These are phyloP conservation scores for Chloropsis cyanopogon DNA, from an alignment of 2,113 vertebrate genomes.

Conservation along the genomic window DNA sequence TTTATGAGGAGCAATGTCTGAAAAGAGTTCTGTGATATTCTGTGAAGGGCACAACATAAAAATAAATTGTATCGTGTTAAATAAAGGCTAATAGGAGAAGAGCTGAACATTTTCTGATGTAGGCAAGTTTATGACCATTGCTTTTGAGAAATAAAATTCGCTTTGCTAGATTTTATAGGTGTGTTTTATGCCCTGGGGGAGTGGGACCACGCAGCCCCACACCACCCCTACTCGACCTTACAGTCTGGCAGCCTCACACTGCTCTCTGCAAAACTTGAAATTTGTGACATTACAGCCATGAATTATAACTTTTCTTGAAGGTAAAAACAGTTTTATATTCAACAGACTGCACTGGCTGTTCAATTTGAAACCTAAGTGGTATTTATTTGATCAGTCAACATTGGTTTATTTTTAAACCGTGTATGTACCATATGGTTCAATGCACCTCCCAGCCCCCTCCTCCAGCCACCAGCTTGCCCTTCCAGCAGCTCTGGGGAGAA, in stretches of 20 bases:
- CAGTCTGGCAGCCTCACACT: background rate
- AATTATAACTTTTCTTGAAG: slow-evolving; percentile 45
- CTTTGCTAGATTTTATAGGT: slow-evolving; percentile 22
- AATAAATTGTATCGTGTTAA: slow-evolving; percentile 42
- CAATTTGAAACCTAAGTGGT: slow-evolving; percentile 29
- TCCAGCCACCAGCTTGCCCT: slow-evolving; percentile 22
- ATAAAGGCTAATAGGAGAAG: slow-evolving; percentile 33
- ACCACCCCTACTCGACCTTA: background rate
- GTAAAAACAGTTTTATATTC: slow-evolving; percentile 45
- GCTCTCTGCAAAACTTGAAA: background rate
- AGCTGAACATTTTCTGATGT: background rate
- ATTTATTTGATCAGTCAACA: slow-evolving; percentile 63
- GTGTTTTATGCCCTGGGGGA: background rate
- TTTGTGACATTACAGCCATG: slow-evolving; percentile 12
- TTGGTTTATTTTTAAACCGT: slow-evolving; percentile 32
- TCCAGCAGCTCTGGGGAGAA: background rate
- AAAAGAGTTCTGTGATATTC: background rate
- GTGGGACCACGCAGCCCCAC: background rate
- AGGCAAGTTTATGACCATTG: background rate
- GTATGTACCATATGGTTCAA: slow-evolving; percentile 21
- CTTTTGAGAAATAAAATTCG: slow-evolving; percentile 30
- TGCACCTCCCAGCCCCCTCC: background rate
- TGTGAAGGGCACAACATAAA: slow-evolving; percentile 60
- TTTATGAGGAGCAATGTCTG: background rate
- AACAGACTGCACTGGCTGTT: slow-evolving; percentile 21